These are phyloP conservation scores for Paraescarpia echinospica DNA, from an alignment of 1,140 invertebrate genomes.

Conservation along the genomic window DNA sequence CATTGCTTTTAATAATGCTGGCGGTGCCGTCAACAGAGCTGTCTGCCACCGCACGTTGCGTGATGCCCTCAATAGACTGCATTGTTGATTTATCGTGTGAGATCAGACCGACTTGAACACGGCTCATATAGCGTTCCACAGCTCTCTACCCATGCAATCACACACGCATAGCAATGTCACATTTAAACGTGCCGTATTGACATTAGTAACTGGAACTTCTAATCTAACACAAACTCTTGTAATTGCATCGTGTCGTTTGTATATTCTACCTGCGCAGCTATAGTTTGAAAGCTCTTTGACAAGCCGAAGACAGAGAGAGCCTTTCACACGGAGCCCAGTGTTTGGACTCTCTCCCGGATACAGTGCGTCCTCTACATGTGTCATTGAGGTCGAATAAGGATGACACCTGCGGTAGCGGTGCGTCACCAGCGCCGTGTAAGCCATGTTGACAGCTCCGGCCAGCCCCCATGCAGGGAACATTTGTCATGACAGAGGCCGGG, in stretches of 20 bases:
- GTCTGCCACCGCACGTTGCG: neutral
- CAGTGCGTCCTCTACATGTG: neutral
- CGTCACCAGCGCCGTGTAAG: neutral
- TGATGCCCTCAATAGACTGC: neutral
- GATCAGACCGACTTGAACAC: neutral
- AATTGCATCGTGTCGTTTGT: neutral
- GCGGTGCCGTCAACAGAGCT: neutral
- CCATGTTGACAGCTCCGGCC: neutral
- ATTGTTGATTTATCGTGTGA: neutral
- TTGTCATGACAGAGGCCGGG: neutral
- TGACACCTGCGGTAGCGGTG: neutral
- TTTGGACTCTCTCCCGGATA: neutral
- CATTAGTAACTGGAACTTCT: neutral
- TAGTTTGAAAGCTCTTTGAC: neutral
- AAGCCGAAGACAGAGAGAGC: neutral
- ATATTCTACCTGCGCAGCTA: neutral
- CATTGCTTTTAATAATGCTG: constrained; percentile 6
- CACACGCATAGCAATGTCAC: neutral
- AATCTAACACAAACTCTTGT: neutral
- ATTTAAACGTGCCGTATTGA: neutral
- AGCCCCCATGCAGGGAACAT: neutral
- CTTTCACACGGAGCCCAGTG: neutral
- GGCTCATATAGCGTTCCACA: neutral
- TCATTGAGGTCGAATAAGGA: neutral
- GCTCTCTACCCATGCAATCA: neutral